These are phyloP conservation scores for Anser brachyrhynchus DNA, from an alignment of 2,113 vertebrate genomes.

Conservation along the genomic window DNA sequence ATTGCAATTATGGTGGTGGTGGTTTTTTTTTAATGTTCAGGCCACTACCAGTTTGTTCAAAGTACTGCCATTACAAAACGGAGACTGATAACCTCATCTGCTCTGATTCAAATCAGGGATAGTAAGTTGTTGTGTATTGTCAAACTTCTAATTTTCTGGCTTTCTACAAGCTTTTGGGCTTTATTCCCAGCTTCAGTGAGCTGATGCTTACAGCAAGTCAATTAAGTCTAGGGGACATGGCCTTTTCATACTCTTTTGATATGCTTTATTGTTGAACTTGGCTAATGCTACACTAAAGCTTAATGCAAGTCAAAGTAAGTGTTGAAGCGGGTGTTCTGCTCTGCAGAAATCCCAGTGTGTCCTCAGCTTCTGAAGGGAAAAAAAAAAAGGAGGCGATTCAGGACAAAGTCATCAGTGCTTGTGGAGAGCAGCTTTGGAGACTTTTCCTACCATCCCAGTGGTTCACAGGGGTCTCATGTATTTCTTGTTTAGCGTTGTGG, in stretches of 20 bases:
- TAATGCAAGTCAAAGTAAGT: background rate
- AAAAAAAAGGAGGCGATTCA: background rate
- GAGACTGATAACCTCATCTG: background rate
- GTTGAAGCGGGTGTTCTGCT: background rate
- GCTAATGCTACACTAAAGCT: background rate
- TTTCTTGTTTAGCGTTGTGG: background rate
- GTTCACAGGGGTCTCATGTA: background rate
- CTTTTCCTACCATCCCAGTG: background rate
- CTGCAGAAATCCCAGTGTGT: background rate
- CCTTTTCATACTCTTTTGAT: background rate
- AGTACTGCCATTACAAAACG: background rate
- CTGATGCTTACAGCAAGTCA: background rate
- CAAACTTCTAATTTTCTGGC: background rate
- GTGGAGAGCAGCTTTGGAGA: background rate
- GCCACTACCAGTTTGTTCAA: background rate
- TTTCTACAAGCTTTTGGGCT: background rate
- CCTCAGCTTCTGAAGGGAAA: background rate
- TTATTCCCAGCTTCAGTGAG: background rate
- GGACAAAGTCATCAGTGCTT: background rate
- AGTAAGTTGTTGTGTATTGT: background rate
- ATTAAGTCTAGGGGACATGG: fast-evolving
- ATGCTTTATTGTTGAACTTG: background rate
- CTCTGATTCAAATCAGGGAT: background rate
- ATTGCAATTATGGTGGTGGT: background rate
- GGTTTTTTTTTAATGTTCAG: background rate